phyloP scores from a whole-genome alignment of 2,888 invertebrate genomes.

The Loripinus fragilis region DNA sequence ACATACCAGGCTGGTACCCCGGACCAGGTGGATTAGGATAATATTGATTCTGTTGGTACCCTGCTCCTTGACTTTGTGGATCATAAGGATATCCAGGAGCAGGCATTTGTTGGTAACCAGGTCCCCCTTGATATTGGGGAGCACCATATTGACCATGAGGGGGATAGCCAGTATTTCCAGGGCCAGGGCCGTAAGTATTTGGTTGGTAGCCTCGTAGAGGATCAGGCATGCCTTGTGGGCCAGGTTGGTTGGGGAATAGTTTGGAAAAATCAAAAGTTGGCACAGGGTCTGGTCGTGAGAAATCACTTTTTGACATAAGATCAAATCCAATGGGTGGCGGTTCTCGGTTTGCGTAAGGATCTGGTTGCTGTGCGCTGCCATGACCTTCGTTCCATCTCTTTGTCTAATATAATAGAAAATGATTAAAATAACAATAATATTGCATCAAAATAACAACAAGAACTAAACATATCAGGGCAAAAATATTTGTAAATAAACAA shows the following conservation, averaged over 20 bases:
- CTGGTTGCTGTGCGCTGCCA: slow-evolving; percentile 42
- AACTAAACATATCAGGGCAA: not conserved
- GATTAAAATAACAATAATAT: not conserved
- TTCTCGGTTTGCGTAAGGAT: slow-evolving; percentile 46
- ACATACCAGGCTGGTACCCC: slow-evolving; percentile 49
- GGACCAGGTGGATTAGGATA: slow-evolving; percentile 46
- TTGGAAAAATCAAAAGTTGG: slow-evolving; percentile 29
- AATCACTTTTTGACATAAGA: slow-evolving; percentile 46
- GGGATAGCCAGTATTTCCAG: slow-evolving; percentile 23
- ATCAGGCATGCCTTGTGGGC: slow-evolving; percentile 19
- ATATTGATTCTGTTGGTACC: slow-evolving; percentile 36
- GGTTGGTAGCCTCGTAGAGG: slow-evolving; percentile 37
- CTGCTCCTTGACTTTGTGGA: slow-evolving; percentile 25
- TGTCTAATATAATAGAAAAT: slow-evolving; percentile 18
- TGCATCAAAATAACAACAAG: not conserved
- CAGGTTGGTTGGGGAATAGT: slow-evolving; percentile 18
- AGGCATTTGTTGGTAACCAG: slow-evolving; percentile 40
- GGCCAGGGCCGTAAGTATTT: not conserved
- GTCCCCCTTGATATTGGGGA: slow-evolving; percentile 10
- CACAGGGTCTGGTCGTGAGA: slow-evolving; percentile 26
- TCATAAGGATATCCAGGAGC: slow-evolving; percentile 33
- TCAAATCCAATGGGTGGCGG: slow-evolving; percentile 60
- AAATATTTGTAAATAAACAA: too few relatives aligned
- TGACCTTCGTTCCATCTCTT: slow-evolving; percentile 26
- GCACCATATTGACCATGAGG: slow-evolving; percentile 19